Base-by-base conservation (phyloP, 2,888 invertebrate genomes). In the Hemaris fuciformis region DNA sequence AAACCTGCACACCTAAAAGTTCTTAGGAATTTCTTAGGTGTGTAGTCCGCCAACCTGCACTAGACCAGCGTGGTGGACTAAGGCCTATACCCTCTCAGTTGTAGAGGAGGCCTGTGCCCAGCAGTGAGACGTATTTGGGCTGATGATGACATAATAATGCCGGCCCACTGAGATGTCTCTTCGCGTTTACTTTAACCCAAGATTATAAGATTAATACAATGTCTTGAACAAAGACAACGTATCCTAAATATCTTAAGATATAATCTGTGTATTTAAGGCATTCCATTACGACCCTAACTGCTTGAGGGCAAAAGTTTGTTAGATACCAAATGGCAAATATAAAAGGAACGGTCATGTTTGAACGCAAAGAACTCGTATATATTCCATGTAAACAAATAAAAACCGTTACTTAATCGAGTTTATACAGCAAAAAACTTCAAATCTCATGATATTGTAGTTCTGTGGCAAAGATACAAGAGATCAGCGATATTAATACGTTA, bases 321-420 rank as follows among this genome's bases (percentile, higher is more conserved):
- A 3, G 13, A 31, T 10, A 13, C 18, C 25, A 60, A 60, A 34
- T 20, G 25, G 41, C 48, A 48, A 46, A 25, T 48, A 41, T 48
- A 25, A 66, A 68, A 66, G 67, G 70, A 72, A 70, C 62, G 66
- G 48, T 58, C 67, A 71, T 66, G 61, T 53, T 72, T 75, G 71
- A 72, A 75, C 71, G 72, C 68, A 62, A 67, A 59, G 67, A 72
- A 70, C 70, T 73, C 70, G 66, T 73, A 77, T 74, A 77, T 74
- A 76, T 78, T 76, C 77, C 74, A 68, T 72, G 73, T 75, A 77
- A 77, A 80, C 77, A 80, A 81, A 81, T 80, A 79, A 83, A 80
- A 73, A 27, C 65, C 70, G 71, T 74, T 74, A 76, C 73, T 78
- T 76, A 81, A 80, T 79, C 76, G 74, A 74, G 77, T 73, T 70